Evolutionary conservation across 2,888 invertebrate genomes (phyloP), one percentile per base, ranked within the genome.

Genomic region (Troglohyphantes excavatus): DNA sequence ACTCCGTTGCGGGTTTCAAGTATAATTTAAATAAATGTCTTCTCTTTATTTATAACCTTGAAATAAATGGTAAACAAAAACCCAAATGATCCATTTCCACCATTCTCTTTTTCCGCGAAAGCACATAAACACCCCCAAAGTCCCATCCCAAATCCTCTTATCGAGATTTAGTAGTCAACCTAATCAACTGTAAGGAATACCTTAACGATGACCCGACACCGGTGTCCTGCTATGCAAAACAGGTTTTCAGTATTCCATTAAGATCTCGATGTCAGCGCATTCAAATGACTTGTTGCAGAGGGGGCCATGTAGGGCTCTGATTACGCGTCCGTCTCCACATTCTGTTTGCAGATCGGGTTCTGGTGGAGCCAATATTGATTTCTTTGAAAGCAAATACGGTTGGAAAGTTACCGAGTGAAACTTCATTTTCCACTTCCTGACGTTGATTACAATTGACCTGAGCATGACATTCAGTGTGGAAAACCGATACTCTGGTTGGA

Each of bases 371-470:
- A 76, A 85, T 85, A 85, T 85, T 85, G 85, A 85, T 85, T 85
- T 85, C 76, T 85, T 85, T 85, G 68, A 85, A 85, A 85, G 67
- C 76, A 85, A 85, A 85, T 85, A 85, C 75, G 75, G 83, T 75
- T 39, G 43, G 84, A 65, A 75, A 46, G 53, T 72, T 73, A 33
- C 83, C 23, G 63, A 23, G 83, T 68, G 39, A 83, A 73, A 83
- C 83, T 83, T 83, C 84, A 84, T 75, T 84, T 85, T 76, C 76
- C 26, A 76, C 85, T 85, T 76, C 76, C 85, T 76, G 76, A 33
- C 53, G 85, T 85, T 85, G 76, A 85, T 85, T 85, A 68, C 76
- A 76, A 85, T 76, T 68, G 68, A 76, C 75, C 73, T 67, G 65
- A 73, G 43, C 65, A 26, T 65, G 29, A 19, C 27, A 61, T 46